Evolutionary conservation across 2,888 invertebrate species (phyloP).

Genomic region (Sinhomidia bicolor): DNA sequence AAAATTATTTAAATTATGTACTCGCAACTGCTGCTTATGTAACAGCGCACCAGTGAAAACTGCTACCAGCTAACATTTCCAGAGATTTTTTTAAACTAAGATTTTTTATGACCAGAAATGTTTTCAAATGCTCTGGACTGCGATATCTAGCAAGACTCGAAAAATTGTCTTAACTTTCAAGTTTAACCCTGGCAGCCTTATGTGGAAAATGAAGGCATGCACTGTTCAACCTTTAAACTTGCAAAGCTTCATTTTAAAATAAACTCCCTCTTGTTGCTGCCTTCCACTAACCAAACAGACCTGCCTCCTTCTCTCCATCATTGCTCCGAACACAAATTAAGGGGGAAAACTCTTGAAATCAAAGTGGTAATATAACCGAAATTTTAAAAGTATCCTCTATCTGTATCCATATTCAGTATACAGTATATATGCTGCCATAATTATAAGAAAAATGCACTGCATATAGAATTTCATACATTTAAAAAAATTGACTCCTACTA

Average conservation of each 20-base stretch:
- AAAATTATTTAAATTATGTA: neutral
- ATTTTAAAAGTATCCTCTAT: neutral
- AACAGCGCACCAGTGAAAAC: neutral
- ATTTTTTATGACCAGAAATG: neutral
- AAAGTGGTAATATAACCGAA: slow-evolving; percentile 23
- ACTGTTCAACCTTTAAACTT: neutral
- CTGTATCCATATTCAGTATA: neutral
- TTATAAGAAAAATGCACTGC: neutral
- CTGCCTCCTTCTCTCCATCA: slow-evolving; percentile 25
- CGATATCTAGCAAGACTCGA: neutral
- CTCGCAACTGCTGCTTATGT: neutral
- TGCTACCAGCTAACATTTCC: slow-evolving; percentile 5
- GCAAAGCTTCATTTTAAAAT: slow-evolving; percentile 10
- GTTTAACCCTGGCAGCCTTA: neutral
- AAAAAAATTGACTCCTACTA: neutral
- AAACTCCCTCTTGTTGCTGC: slow-evolving; percentile 33
- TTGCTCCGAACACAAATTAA: slow-evolving; percentile 28
- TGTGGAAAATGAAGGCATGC: neutral
- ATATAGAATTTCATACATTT: neutral
- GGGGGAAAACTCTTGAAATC: slow-evolving; percentile 15
- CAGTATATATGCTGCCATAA: neutral
- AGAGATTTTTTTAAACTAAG: neutral
- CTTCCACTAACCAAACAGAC: neutral
- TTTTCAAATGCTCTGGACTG: neutral
- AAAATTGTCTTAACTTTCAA: neutral